Evolutionary conservation across 2,888 invertebrate genomes (phyloP).

Genomic region (Hecatera dysodea): DNA sequence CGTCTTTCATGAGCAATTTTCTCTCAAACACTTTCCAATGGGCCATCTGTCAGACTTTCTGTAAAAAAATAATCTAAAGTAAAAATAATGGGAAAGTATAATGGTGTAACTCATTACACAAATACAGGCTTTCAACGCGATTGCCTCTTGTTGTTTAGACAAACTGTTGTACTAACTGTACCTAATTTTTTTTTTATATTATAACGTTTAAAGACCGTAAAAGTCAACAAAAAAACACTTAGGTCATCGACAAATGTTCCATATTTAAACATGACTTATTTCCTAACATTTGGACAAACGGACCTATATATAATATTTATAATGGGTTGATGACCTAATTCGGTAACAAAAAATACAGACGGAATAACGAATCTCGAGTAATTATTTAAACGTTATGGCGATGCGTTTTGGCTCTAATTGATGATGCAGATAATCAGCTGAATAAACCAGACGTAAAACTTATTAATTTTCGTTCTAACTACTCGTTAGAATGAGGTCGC

Average conservation of each 20-base stretch:
- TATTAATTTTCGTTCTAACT: conserved; percentile 3
- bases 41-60: background rate
- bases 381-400: conserved; percentile 51
- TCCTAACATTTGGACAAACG: conserved; percentile 39
- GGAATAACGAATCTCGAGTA: conserved; percentile 39
- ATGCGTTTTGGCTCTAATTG: conserved; percentile 42
- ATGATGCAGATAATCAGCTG: conserved; percentile 9
- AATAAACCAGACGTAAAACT: conserved; percentile 13
- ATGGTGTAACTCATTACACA: too few species aligned
- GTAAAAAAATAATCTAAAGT: too few species aligned
- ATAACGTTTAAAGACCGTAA: background rate
- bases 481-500: conserved; percentile 14
- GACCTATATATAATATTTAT: conserved; percentile 37
- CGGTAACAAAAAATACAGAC: conserved; percentile 46
- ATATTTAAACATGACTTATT: conserved; percentile 57
- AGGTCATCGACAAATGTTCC: conserved; percentile 41
- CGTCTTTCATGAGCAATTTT: background rate
- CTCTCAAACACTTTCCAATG: background rate
- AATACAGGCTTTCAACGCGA: too few species aligned
- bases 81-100: too few species aligned
- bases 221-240: conserved; percentile 7
- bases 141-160: too few species aligned
- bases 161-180: background rate
- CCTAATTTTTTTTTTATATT: too few species aligned
- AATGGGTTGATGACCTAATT: conserved; percentile 59